Evolutionary conservation across 2,797 vertebrate species (phyloP), one percentile per base, ranked within the genome.

Genomic region (Perodicticus potto): DNA sequence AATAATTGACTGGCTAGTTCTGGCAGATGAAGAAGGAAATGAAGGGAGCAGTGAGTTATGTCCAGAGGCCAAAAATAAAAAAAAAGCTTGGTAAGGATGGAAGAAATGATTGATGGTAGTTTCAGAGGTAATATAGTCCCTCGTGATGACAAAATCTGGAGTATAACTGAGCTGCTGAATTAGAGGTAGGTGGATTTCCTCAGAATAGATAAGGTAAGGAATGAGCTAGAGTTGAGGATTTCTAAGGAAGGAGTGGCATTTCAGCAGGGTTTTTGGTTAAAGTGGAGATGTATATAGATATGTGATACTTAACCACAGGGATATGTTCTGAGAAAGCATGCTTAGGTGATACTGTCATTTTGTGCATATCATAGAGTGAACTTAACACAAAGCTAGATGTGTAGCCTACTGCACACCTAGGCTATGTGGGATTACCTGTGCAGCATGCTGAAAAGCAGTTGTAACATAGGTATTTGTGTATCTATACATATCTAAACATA

Each of bases 81-180:
- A 53, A 61, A 73, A 57, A 82, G 43, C 37, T 90, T 70, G 40
- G 1, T 80, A 45, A 77, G n/a, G 29, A 25, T 93, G 43, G 34
- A n/a, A 88, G 19, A 88, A 93, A 49, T 91, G 73, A 53, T 86
- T 67, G 59, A 73, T 84, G 80, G 23, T n/a, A n/a, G 49, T 87
- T 94, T 94, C 34, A 87, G 17, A 37, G 27, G 29, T 22, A 16
- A 11, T 94, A 32, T 16, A 87, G 40, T 92, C 61, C n/a, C 57
- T 72, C 49, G 37, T 72, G 29, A 87, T 83, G 16, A 53, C 17
- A 67, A 3, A 67, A 86, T 81, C 29, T 32, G 37, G 73, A 59
- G 37, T 76, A 23, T 74, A 74, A 63, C 3, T 77, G 43, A 25
- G 32, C 45, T 93, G 59, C n/a, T 84, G 63, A 92, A 63, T 95